Conservation (phyloP, 2,888 invertebrate species). For the Drosophila atripex region DNA sequence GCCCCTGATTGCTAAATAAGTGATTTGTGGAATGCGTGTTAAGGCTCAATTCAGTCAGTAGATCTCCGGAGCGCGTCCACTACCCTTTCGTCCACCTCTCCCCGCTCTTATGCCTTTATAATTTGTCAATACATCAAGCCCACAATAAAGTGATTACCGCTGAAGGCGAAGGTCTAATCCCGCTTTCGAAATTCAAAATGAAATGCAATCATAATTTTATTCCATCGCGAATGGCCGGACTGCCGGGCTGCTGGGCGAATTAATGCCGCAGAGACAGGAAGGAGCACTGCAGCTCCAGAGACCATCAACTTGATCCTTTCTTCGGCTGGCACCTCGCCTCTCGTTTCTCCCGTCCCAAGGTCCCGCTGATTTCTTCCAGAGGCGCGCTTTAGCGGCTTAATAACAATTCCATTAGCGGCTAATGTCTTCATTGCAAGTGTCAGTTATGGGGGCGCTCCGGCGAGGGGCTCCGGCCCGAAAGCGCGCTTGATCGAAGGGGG, state of each 20-base stretch:
- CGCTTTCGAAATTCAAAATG: constrained; percentile 44
- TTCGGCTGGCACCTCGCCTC: background rate
- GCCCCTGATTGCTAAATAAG: constrained; percentile 74
- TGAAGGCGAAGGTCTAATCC: constrained; percentile 24
- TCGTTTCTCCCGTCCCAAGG: background rate
- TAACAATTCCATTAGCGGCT: constrained; percentile 84
- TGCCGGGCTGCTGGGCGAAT: constrained; percentile 72
- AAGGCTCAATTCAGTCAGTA: constrained; percentile 67
- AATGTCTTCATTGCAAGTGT: constrained; percentile 84
- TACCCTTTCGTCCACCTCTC: background rate
- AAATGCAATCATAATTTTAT: constrained; percentile 77
- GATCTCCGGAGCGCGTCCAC: constrained; percentile 6
- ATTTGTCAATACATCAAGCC: constrained; percentile 76
- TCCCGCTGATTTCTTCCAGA: constrained; percentile 16
- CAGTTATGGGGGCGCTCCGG: constrained; percentile 75
- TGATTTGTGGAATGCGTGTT: constrained; percentile 73
- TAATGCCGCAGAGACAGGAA: constrained; percentile 36
- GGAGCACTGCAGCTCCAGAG: background rate
- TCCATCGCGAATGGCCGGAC: constrained; percentile 58
- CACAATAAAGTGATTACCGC: constrained; percentile 73
- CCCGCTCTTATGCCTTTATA: constrained; percentile 57
- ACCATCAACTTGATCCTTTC: constrained; percentile 16
- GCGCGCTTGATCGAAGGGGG: constrained; percentile 12
- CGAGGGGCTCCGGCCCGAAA: constrained; percentile 1
- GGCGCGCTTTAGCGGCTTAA: constrained; percentile 74